A percentile compares a stretch with the other conserved stretches of the same genome.
phyloP scores from a whole-genome alignment of 2,113 vertebrate species.

The Elaphurus davidianus region DNA sequence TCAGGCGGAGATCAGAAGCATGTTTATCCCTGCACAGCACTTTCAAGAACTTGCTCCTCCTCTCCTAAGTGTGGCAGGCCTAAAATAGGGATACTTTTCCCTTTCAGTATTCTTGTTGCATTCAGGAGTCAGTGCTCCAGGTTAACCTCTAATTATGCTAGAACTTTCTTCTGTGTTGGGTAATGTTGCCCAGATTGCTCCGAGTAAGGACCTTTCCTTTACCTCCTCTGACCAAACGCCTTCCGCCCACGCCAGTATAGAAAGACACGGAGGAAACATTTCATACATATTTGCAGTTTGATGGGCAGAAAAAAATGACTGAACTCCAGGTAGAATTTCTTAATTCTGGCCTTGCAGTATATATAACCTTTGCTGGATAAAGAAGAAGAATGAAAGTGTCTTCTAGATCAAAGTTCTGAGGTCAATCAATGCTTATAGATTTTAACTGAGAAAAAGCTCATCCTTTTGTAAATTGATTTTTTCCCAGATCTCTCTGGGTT shows the following conservation, averaged over 20 bases:
- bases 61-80: not conserved
- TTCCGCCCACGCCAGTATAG: not conserved
- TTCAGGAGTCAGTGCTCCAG: not conserved
- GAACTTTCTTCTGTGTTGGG: not conserved
- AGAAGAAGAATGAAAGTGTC: constrained; percentile 16
- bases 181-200: not conserved
- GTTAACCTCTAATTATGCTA: not conserved
- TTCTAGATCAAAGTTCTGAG: constrained; percentile 50
- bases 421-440: constrained; percentile 61
- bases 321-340: constrained; percentile 15
- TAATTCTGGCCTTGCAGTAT: constrained; percentile 10
- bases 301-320: not conserved
- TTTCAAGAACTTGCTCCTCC: not conserved
- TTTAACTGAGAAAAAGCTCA: constrained; percentile 18
- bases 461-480: constrained; percentile 51
- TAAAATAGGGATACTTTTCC: not conserved
- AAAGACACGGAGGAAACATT: not conserved
- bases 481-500: not conserved
- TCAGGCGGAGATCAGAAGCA: not conserved
- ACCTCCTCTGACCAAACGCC: not conserved
- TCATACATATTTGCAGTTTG: not conserved
- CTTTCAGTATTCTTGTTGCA: not conserved
- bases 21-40: not conserved
- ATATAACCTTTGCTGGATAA: constrained; percentile 41
- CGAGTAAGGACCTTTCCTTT: not conserved